phyloP scores from a whole-genome alignment of 2,113 vertebrate genomes.

The Stomatorhinus ivindoensis region DNA sequence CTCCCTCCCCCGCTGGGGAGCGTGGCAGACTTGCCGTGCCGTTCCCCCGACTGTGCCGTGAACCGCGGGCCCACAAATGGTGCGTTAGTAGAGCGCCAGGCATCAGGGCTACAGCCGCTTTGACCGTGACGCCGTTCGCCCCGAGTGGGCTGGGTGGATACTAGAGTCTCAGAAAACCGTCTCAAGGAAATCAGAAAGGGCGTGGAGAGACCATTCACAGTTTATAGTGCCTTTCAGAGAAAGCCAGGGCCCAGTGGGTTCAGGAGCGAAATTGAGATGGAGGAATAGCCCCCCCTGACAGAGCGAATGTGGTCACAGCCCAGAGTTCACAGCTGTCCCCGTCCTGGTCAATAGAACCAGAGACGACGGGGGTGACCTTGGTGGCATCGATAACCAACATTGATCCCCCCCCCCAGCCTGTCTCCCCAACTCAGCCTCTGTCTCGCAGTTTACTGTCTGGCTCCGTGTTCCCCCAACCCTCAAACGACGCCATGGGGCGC shows the following conservation, averaged over 20 bases:
- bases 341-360: constrained; percentile 32
- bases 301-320: not conserved
- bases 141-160: not conserved
- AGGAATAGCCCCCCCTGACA: not conserved
- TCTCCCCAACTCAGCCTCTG: constrained; percentile 31
- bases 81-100: not conserved
- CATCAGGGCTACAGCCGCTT: too few species aligned
- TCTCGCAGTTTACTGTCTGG: constrained; percentile 34
- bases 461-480: constrained; percentile 12
- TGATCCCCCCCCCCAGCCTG: constrained; percentile 51
- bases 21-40: not conserved
- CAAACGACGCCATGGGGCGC: not conserved
- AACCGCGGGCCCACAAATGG: not conserved
- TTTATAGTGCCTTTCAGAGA: not conserved
- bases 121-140: not conserved
- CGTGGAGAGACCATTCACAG: not conserved
- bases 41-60: not conserved
- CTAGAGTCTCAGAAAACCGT: not conserved
- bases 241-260: too few species aligned
- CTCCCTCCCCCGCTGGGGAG: not conserved
- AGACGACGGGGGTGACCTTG: constrained; percentile 46
- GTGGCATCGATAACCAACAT: constrained; percentile 54
- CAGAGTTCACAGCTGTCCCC: constrained; percentile 31
- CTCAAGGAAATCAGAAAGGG: not conserved
- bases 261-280: not conserved